Percentiles rank a stretch among this genome's conserved stretches.
Evolutionary conservation across 2,113 vertebrate genomes (phyloP).

Genomic region (Ictidomys tridecemlineatus): DNA sequence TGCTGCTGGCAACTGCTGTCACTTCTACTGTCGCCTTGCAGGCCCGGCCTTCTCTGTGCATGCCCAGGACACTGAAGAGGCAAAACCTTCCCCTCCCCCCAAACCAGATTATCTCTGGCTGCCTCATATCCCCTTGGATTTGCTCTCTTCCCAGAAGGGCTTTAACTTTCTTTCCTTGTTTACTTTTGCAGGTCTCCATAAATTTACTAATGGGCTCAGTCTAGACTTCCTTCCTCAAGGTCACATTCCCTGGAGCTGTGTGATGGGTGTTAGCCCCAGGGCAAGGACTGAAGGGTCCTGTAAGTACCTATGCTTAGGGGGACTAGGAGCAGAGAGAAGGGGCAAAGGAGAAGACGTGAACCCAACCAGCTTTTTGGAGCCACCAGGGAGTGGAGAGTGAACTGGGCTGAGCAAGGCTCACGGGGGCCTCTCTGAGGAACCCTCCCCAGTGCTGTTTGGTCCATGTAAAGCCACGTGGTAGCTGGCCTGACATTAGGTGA

Average conservation of each 20-base stretch:
- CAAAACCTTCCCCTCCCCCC: not conserved
- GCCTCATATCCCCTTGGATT: not conserved
- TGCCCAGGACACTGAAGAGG: not conserved
- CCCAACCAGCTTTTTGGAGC: not conserved
- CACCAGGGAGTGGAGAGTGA: not conserved
- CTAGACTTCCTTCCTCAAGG: not conserved
- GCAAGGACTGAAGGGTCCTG: not conserved
- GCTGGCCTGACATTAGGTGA: not conserved
- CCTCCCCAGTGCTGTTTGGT: not conserved
- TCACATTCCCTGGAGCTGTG: not conserved
- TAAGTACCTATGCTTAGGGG: not conserved
- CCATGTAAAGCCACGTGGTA: not conserved
- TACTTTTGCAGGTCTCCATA: not conserved
- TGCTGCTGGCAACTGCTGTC: not conserved
- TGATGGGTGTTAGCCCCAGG: not conserved
- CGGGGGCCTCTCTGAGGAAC: not conserved
- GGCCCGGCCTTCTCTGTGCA: not conserved
- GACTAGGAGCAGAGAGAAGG: not conserved
- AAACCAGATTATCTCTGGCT: not conserved
- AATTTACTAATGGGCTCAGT: not conserved
- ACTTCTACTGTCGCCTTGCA: not conserved
- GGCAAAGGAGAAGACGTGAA: not conserved
- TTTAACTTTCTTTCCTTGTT: not conserved
- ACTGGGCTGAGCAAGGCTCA: not conserved
- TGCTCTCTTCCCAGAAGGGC: not conserved